Evolutionary conservation across 2,888 invertebrate species (phyloP), one percentile per base, ranked within the genome.

Genomic region (Sympetrum striolatum): DNA sequence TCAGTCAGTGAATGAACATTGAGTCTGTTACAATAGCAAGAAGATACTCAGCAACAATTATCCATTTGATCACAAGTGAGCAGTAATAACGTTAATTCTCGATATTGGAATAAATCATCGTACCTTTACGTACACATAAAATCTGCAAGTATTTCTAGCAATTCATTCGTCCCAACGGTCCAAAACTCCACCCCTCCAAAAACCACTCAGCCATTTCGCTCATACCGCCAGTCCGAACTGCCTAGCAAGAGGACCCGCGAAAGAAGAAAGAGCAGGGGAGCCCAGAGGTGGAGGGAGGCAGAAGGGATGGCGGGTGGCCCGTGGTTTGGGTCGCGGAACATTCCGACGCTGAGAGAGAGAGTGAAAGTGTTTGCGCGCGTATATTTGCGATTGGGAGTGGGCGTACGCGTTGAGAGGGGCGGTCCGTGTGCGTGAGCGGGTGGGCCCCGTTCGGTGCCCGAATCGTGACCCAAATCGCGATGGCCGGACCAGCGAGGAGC

Each of bases 261-360:
- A 64, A 25, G 64, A 22, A 64, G 25, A 22, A n/a, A 25, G n/a
- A 25, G 64, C 22, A 22, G n/a, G 64, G 64, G 1, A n/a, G n/a
- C 1, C 1, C 4, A 25, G 82, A 31, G 58, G 82, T 25, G 18
- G 53, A 15, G 53, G 53, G 82, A 35, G 31, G 82, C 53, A 48
- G 8, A 35, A 53, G 58, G 31, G 82, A 35, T 58, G 82, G 35
- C 35, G 82, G 58, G 53, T 82, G 82, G 82, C 25, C 58, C 58
- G 35, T 35, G 53, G 93, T 93, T 93, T 92, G 73, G 81, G 48
- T 60, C 90, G 91, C 91, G 91, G 91, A 91, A 91, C 60, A 64
- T 90, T 90, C 90, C 73, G 22, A 73, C 35, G 25, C 18, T 91
- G 44, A 44, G 64, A 90, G 90, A 91, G 91, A 91, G 90, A 91